phyloP scores from a whole-genome alignment of 2,113 vertebrate genomes.

The Sander lucioperca region DNA sequence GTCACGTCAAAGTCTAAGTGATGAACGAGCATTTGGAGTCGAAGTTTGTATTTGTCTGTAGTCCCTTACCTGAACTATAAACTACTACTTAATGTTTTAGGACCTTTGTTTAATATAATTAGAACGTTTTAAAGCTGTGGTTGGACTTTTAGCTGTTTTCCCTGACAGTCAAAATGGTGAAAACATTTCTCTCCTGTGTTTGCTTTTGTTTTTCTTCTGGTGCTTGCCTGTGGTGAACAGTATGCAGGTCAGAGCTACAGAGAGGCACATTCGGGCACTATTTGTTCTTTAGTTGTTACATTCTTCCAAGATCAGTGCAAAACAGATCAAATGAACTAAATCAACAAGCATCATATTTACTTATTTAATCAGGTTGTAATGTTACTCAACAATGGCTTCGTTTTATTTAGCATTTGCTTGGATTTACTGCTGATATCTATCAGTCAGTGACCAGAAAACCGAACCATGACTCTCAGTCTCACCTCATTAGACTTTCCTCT shows the following conservation, averaged over 20 bases:
- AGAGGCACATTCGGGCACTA: constrained; percentile 15
- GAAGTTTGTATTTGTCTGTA: constrained; percentile 28
- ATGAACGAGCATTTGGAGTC: constrained; percentile 9
- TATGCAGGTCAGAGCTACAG: constrained; percentile 39
- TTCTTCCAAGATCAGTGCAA: not conserved
- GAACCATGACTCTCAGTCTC: not conserved
- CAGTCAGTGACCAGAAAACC: not conserved
- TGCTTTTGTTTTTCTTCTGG: not conserved
- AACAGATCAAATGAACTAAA: constrained; percentile 4
- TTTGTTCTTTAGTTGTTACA: constrained; percentile 2
- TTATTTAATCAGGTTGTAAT: not conserved
- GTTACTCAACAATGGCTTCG: not conserved
- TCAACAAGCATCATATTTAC: not conserved
- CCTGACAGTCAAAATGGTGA: not conserved
- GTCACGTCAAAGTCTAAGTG: constrained; percentile 5
- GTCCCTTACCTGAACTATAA: constrained; percentile 1
- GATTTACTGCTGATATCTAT: not conserved
- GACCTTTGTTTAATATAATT: constrained; percentile 8
- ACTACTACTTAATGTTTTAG: constrained; percentile 14
- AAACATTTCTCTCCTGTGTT: constrained; percentile 23
- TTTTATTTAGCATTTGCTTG: constrained; percentile 11
- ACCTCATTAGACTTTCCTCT: not conserved
- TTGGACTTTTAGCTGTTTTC: not conserved
- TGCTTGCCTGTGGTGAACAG: constrained; percentile 1
- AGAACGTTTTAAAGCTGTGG: not conserved